Evolutionary conservation across 2,888 invertebrate genomes (phyloP).

Genomic region (Drosophila stalkeri): DNA sequence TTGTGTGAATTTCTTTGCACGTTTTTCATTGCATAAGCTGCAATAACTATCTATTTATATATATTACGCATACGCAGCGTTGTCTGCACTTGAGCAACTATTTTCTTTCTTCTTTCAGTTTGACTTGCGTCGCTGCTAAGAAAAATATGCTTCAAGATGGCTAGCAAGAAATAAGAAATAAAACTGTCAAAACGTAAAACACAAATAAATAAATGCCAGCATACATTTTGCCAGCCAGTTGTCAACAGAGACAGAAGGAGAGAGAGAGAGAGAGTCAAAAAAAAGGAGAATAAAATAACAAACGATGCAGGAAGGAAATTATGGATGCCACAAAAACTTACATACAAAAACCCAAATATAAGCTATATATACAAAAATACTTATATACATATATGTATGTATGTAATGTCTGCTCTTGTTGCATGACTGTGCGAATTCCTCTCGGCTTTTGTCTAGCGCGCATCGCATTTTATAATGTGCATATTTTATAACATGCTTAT

Average conservation of each 20-base stretch:
- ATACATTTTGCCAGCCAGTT: slow-evolving; percentile 69
- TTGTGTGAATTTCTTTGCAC: slow-evolving; percentile 12
- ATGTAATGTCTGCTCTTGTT: slow-evolving; percentile 34
- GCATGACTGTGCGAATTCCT: slow-evolving; percentile 72
- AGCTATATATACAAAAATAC: not conserved
- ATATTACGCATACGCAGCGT: slow-evolving; percentile 49
- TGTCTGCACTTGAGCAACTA: slow-evolving; percentile 60
- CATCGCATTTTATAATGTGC: slow-evolving; percentile 74
- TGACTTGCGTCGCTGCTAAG: slow-evolving; percentile 1
- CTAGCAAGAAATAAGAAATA: slow-evolving; percentile 43
- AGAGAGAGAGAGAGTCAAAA: slow-evolving; percentile 1
- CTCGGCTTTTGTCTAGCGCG: slow-evolving; percentile 76
- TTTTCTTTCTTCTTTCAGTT: not conserved
- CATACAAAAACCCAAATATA: not conserved
- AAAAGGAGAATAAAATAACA: slow-evolving; percentile 14
- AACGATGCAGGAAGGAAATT: slow-evolving; percentile 66
- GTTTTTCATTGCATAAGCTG: slow-evolving; percentile 33
- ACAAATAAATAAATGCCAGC: slow-evolving; percentile 74
- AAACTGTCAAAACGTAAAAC: slow-evolving; percentile 73
- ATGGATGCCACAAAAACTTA: slow-evolving; percentile 41
- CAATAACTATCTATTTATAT: slow-evolving; percentile 29
- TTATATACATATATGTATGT: not conserved
- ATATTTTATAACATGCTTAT: slow-evolving; percentile 78
- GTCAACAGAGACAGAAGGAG: slow-evolving; percentile 50
- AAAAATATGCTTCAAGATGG: slow-evolving; percentile 14